Percentiles rank a stretch among this genome's conserved stretches.
Conservation (phyloP, 2,888 invertebrate genomes). For the Lithophane ornitopus region DNA sequence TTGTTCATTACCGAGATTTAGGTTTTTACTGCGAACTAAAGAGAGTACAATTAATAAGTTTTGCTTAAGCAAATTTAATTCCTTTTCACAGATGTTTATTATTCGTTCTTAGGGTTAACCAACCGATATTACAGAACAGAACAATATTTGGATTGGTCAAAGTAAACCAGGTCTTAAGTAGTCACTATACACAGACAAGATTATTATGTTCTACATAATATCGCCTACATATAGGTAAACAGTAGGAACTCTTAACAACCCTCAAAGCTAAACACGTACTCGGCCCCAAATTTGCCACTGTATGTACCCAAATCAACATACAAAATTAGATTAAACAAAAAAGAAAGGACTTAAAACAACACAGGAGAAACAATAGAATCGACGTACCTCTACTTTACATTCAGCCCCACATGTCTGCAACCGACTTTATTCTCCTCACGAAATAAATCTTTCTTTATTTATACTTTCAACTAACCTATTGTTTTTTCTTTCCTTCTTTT, state of each 20-base stretch:
- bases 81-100: neutral
- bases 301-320: constrained; percentile 63
- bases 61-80: neutral
- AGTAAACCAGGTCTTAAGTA: neutral
- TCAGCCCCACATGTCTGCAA: constrained; percentile 73
- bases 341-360: constrained; percentile 59
- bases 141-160: neutral
- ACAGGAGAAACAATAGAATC: constrained; percentile 54
- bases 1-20: neutral
- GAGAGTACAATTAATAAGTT: neutral
- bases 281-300: constrained; percentile 20
- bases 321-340: constrained; percentile 61
- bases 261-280: constrained; percentile 29
- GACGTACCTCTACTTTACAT: constrained; percentile 74
- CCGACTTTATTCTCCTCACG: constrained; percentile 80
- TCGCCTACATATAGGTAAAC: constrained; percentile 10
- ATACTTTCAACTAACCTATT: constrained; percentile 81
- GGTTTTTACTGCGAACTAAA: neutral
- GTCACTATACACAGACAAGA: neutral
- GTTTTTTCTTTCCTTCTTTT: constrained; percentile 72
- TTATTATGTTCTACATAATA: neutral
- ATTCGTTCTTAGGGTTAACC: neutral
- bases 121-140: neutral
- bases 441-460: constrained; percentile 83
- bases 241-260: constrained; percentile 9